phyloP scores from a whole-genome alignment of 2,797 vertebrate species.

The Notolepis coatsorum region DNA sequence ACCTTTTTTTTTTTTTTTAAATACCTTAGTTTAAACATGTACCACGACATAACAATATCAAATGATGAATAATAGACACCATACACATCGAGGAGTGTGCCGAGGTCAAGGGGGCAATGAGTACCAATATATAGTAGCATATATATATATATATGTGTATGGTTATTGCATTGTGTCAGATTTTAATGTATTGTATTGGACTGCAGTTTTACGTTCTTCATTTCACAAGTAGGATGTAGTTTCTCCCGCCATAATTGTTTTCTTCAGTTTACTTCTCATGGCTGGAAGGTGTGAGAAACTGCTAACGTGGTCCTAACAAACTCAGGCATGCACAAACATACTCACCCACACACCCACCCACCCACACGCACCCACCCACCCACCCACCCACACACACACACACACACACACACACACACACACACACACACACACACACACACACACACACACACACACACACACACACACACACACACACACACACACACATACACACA shows the following conservation, averaged over 20 bases:
- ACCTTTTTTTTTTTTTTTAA: too few relatives aligned
- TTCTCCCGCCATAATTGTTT: conserved; percentile 42
- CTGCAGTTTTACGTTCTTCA: conserved; percentile 14
- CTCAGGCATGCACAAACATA: not conserved
- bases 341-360: conserved; percentile 1
- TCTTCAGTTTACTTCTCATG: conserved; percentile 47
- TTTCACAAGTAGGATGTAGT: conserved; percentile 50
- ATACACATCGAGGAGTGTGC: too few relatives aligned
- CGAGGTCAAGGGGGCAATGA: too few relatives aligned
- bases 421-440: not conserved
- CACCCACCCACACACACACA: not conserved
- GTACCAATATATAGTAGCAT: too few relatives aligned
- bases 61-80: too few relatives aligned
- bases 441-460: not conserved
- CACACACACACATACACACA: not conserved
- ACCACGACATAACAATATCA: too few relatives aligned
- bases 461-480: not conserved
- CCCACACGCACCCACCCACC: conserved; percentile 2
- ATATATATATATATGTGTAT: too few relatives aligned
- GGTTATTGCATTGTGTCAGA: conserved; percentile 12
- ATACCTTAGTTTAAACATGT: too few relatives aligned
- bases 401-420: conserved; percentile 6
- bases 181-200: not conserved
- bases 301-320: conserved; percentile 28
- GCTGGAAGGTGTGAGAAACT: conserved; percentile 64